Percentiles rank a stretch among this genome's conserved stretches.
These are phyloP conservation scores for Turnix velox DNA, from an alignment of 2,113 vertebrate genomes.

Conservation along the genomic window DNA sequence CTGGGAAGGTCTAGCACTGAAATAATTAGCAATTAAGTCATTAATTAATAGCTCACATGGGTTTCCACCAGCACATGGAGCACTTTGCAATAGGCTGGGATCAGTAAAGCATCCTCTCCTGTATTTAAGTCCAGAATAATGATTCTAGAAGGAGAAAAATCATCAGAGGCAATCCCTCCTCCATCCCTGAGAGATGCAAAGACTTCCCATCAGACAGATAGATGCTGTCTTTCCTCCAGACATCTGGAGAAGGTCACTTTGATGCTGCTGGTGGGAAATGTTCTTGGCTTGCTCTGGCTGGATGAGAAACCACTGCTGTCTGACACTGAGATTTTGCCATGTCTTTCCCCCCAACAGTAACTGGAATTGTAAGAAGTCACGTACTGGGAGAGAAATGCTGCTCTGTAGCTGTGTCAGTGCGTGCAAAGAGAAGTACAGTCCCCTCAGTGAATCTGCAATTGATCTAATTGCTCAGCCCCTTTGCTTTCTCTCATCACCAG, in stretches of 20 bases:
- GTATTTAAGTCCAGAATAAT: background rate
- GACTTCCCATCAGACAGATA: background rate
- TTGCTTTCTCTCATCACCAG: background rate
- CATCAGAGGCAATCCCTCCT: background rate
- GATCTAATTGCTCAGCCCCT: background rate
- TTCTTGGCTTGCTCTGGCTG: slow-evolving; percentile 34
- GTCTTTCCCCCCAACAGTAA: background rate
- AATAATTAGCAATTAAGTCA: slow-evolving; percentile 31
- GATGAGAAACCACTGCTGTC: background rate
- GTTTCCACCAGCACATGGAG: background rate
- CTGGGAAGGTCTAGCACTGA: background rate
- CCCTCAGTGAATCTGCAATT: background rate
- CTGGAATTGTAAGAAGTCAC: background rate
- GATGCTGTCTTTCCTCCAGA: slow-evolving; percentile 13
- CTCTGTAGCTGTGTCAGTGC: background rate
- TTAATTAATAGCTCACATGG: slow-evolving; percentile 6
- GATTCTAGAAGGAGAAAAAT: background rate
- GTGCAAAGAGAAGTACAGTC: background rate
- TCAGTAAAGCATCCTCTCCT: background rate
- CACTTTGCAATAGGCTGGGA: background rate
- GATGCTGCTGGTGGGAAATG: slow-evolving; percentile 40
- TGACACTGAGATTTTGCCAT: background rate
- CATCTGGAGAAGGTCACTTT: slow-evolving; percentile 16
- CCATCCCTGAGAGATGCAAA: background rate
- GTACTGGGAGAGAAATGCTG: background rate